A percentile compares a stretch with the other conserved stretches of the same genome.
Conservation (phyloP, 1,140 invertebrate genomes). For the Formica selysi region DNA sequence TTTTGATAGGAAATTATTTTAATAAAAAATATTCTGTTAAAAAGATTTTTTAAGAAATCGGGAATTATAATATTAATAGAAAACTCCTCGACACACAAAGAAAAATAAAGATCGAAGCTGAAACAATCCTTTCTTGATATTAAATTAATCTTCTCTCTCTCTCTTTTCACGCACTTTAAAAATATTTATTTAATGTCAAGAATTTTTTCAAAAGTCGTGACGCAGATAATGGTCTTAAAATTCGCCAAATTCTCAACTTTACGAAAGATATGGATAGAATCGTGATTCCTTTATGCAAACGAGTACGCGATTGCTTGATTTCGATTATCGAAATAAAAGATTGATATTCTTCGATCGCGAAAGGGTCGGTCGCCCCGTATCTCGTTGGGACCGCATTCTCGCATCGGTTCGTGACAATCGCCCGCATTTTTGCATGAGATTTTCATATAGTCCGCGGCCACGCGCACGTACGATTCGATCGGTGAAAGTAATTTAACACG, state of each 20-base stretch:
- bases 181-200: not conserved
- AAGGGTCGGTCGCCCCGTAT: not conserved
- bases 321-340: not conserved
- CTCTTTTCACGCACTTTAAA: too few relatives aligned
- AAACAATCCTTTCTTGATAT: not conserved
- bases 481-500: slow-evolving; percentile 56
- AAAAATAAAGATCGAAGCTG: not conserved
- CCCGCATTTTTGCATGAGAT: slow-evolving; percentile 23
- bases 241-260: not conserved
- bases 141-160: too few relatives aligned
- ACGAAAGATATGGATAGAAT: not conserved
- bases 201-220: not conserved
- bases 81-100: not conserved
- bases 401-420: slow-evolving; percentile 24
- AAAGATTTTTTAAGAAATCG: not conserved
- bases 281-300: not conserved
- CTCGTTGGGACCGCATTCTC: not conserved
- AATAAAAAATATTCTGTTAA: not conserved
- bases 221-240: not conserved
- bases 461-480: slow-evolving; percentile 28
- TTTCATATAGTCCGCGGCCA: slow-evolving; percentile 15
- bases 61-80: not conserved
- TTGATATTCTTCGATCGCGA: not conserved
- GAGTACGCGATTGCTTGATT: not conserved
- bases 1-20: not conserved